Percentiles rank a stretch among this genome's conserved stretches.
These are phyloP conservation scores for Chironex yamaguchii DNA, from an alignment of 30 jellyfish, hydroid and myxozoan genomes.

Conservation along the genomic window DNA sequence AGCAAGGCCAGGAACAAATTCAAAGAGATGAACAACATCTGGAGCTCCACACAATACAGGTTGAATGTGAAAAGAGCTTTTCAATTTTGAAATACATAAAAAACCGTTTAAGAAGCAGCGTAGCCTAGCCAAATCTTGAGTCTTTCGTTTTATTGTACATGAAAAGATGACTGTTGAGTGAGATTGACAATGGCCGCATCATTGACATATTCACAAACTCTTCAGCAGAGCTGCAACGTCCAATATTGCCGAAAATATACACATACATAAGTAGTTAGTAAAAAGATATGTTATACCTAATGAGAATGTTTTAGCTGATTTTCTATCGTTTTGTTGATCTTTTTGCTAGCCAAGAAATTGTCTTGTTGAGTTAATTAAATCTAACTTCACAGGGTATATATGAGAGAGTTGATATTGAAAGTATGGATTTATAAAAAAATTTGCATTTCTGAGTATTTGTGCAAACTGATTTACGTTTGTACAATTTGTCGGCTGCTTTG, in stretches of 20 bases:
- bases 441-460: too few relatives aligned
- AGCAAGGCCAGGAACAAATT: too few relatives aligned
- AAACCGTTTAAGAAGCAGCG: constrained; percentile 8
- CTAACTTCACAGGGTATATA: not conserved
- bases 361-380: not conserved
- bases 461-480: too few relatives aligned
- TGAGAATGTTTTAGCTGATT: not conserved
- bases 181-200: not conserved
- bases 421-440: too few relatives aligned
- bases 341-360: constrained; percentile 7
- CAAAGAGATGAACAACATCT: too few relatives aligned
- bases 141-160: not conserved
- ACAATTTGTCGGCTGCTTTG: not conserved
- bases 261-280: not conserved
- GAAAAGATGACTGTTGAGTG: constrained; percentile 1
- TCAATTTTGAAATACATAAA: not conserved
- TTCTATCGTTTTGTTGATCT: not conserved
- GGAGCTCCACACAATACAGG: not conserved
- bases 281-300: not conserved
- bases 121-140: not conserved
- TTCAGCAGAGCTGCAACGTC: constrained; percentile 31
- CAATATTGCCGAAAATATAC: not conserved
- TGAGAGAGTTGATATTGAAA: not conserved
- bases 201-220: not conserved
- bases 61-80: constrained; percentile 23